Conservation (phyloP, 2,113 vertebrate species). For the Mormyrus lacerda region DNA sequence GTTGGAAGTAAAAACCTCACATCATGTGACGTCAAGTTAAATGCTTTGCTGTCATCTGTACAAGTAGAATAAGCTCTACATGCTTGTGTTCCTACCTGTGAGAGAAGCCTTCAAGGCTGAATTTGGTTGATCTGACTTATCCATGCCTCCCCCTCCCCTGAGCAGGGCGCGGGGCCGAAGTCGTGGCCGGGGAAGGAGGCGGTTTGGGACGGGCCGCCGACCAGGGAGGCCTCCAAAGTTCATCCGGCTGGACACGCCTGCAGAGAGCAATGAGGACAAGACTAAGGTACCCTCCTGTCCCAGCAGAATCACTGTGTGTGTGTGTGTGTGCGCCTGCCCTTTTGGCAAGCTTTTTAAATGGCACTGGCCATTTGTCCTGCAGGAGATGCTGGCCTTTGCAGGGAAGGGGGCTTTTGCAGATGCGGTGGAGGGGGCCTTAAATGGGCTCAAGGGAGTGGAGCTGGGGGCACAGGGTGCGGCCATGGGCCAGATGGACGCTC, state of each 20-base stretch:
- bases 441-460: constrained; percentile 74
- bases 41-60: neutral
- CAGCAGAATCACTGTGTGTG: neutral
- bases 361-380: constrained; percentile 22
- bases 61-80: neutral
- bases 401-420: constrained; percentile 76
- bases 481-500: constrained; percentile 49
- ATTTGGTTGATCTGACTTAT: neutral
- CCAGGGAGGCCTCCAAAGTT: constrained; percentile 74
- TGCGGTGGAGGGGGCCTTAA: constrained; percentile 55
- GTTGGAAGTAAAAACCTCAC: neutral
- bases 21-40: neutral
- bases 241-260: constrained; percentile 63
- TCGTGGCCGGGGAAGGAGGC: constrained; percentile 66
- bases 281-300: constrained; percentile 53
- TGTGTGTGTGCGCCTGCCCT: neutral
- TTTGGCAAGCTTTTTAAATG: neutral
- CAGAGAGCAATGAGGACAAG: constrained; percentile 64
- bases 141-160: neutral
- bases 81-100: neutral
- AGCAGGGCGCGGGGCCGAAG: constrained; percentile 66
- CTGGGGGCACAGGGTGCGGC: constrained; percentile 50
- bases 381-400: constrained; percentile 79
- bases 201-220: constrained; percentile 69
- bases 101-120: neutral